Percentiles rank a stretch among this genome's conserved stretches.
These are phyloP conservation scores for Lithophane leautieri DNA, from an alignment of 2,888 invertebrate genomes.

Conservation along the genomic window DNA sequence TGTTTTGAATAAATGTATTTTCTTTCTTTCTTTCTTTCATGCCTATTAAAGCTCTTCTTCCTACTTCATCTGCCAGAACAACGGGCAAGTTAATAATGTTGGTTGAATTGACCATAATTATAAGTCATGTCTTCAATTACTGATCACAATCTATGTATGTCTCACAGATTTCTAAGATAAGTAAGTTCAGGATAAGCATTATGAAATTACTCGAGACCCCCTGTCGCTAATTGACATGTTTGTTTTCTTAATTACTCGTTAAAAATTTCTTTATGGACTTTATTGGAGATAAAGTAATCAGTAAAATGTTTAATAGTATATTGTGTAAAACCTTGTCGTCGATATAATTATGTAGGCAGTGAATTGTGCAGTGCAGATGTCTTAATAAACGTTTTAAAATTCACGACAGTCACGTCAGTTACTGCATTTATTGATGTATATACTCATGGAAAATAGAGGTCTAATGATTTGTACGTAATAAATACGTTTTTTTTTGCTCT, in stretches of 20 bases:
- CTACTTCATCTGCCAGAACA: slow-evolving; percentile 26
- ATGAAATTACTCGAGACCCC: slow-evolving; percentile 23
- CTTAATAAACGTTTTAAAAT: not conserved
- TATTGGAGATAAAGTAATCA: slow-evolving; percentile 15
- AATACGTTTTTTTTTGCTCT: too few species aligned
- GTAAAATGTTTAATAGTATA: slow-evolving; percentile 2
- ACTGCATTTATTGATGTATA: not conserved
- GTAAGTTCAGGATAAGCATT: slow-evolving; percentile 6
- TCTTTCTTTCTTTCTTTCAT: too few species aligned
- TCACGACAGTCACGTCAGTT: not conserved
- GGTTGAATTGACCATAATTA: slow-evolving; percentile 20
- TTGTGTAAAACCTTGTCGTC: slow-evolving; percentile 10
- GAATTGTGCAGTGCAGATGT: not conserved
- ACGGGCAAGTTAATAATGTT: slow-evolving; percentile 26
- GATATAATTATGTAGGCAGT: too few species aligned
- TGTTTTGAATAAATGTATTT: too few species aligned
- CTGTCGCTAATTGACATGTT: slow-evolving; percentile 38
- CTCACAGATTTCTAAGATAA: slow-evolving; percentile 30
- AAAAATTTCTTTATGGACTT: slow-evolving; percentile 9
- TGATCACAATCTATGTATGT: slow-evolving; percentile 36
- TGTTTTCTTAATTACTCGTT: slow-evolving; percentile 27
- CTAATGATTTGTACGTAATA: not conserved
- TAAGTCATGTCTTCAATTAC: not conserved
- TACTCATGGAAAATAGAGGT: not conserved
- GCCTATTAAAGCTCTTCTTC: not conserved